Base-by-base conservation (phyloP, 2,797 vertebrate species). In the Cercopithecus neglectus region DNA sequence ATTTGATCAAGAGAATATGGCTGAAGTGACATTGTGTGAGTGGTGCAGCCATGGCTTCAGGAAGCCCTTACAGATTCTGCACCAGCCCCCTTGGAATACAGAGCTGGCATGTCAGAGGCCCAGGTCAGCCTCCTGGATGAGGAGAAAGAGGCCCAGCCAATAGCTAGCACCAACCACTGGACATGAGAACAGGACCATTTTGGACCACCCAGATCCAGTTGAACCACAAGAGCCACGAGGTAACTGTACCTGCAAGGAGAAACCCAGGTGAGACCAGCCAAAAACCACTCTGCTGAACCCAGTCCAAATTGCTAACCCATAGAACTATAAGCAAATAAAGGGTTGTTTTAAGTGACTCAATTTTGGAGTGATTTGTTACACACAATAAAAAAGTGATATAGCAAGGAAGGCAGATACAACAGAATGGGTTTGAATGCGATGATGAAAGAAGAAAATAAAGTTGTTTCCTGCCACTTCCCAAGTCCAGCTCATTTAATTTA, bases 101-200 rank as follows among this genome's bases (percentile, higher is more conserved):
- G 9, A 50, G 41, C 39, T 48, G 14, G 19, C 48, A 13, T 39
- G 6, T 78, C 4, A 17, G 79, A 57, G 22, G 59, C 48, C 41
- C 28, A 24, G 59, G 91, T 41, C 41, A 41, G 28, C 28, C 26
- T 70, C 70, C 57, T 28, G 39, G 70, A 61, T 14, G 21, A 6
- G 22, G 55, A 81, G 26, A 30, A 19, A 19, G 70, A 24, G 48
- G 7, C 33, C 59, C 3, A 46, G 33, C 57, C 26, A 3, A 64
- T 12, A 55, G 55, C 33, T 16, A 36, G 44, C 28, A 33, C 64
- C 33, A 46, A 12, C 8, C 55, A 33, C 74, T 53, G 72, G 80
- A 33, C 1, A 2, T 0, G 1, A 7, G 14, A 48, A 28, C 7
- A 0, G 22, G 41, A 93, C 39, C 3, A 6, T n/a, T 21, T 5